These are phyloP conservation scores for Grus americana DNA, from an alignment of 2,113 vertebrate genomes.

Conservation along the genomic window DNA sequence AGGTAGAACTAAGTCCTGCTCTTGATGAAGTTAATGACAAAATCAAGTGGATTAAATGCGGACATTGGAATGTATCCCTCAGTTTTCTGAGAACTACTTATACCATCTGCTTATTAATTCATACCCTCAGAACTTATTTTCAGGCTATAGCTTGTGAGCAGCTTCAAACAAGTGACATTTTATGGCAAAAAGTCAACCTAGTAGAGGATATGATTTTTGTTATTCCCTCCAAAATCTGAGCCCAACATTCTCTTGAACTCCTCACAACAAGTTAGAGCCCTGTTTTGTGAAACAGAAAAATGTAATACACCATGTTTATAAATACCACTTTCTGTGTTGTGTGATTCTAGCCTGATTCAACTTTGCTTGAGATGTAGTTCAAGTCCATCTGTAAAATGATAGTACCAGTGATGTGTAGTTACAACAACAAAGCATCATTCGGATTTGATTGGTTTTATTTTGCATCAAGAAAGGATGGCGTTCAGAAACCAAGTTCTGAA, in stretches of 20 bases:
- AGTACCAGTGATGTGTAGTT: background rate
- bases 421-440: background rate
- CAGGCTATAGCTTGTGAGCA: background rate
- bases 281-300: background rate
- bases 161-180: background rate
- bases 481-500: background rate
- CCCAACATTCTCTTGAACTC: background rate
- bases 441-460: rapidly evolving
- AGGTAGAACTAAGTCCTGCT: background rate
- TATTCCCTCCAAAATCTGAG: background rate
- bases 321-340: background rate
- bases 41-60: background rate
- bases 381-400: background rate
- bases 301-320: rapidly evolving
- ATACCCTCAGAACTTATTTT: background rate
- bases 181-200: background rate
- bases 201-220: background rate
- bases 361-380: background rate
- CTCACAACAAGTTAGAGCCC: background rate
- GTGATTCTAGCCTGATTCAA: background rate
- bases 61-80: background rate
- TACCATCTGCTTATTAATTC: slow-evolving; percentile 3
- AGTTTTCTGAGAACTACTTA: background rate
- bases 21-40: background rate
- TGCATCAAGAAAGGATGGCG: background rate